phyloP scores from a whole-genome alignment of 2,888 invertebrate species.

The Heteropelma amictum region DNA sequence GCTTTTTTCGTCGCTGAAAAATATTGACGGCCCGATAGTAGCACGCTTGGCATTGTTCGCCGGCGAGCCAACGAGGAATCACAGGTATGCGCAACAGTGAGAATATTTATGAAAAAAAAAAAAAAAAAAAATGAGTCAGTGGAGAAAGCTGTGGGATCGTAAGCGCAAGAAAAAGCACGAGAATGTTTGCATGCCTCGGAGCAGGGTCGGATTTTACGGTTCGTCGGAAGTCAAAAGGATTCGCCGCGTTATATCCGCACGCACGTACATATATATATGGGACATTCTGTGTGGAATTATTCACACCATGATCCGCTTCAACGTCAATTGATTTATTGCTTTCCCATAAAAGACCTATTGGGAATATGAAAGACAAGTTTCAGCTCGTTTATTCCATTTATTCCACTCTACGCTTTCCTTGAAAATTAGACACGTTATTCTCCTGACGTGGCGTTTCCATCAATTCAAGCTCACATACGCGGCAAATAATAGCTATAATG shows the following conservation, averaged over 20 bases:
- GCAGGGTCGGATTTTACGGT: conserved; percentile 56
- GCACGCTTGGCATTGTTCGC: not conserved
- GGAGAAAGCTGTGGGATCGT: conserved; percentile 16
- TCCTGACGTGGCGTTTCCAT: too few species aligned
- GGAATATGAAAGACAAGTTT: too few species aligned
- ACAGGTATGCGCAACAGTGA: not conserved
- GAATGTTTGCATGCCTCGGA: conserved; percentile 38
- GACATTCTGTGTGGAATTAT: not conserved
- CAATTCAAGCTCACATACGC: too few species aligned
- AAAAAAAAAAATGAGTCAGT: conserved; percentile 17
- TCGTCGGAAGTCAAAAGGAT: conserved; percentile 60
- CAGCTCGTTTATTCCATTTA: too few species aligned
- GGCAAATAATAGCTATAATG: too few species aligned
- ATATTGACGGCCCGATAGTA: conserved; percentile 13
- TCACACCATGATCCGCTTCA: too few species aligned
- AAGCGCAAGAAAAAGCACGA: conserved; percentile 36
- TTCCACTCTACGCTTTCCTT: too few species aligned
- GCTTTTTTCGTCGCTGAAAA: conserved; percentile 1
- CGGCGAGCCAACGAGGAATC: conserved; percentile 10
- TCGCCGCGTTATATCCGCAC: conserved; percentile 30
- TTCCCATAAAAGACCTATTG: too few species aligned
- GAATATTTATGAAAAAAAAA: too few species aligned
- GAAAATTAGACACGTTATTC: too few species aligned
- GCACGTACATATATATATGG: conserved; percentile 1
- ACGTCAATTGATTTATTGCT: too few species aligned